Conservation (phyloP, 2,113 vertebrate species). For the Athene noctua region DNA sequence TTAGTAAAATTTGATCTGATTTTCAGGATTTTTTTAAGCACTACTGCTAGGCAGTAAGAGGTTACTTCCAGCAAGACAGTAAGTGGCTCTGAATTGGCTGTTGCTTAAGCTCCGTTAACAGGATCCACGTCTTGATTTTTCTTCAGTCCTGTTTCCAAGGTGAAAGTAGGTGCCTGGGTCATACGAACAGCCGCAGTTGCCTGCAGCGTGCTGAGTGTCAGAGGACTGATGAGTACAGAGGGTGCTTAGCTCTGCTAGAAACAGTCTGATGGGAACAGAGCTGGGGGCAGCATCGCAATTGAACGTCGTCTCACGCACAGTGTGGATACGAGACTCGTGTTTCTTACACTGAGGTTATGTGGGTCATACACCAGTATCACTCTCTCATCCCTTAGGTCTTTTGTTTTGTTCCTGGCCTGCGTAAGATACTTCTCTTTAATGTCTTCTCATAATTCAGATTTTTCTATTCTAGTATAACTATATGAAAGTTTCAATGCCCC, state of each 20-base stretch:
- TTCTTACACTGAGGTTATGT: not conserved
- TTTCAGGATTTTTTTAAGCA: not conserved
- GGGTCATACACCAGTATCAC: not conserved
- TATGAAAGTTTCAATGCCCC: not conserved
- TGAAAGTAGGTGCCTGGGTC: not conserved
- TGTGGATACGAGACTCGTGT: not conserved
- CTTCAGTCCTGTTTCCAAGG: not conserved
- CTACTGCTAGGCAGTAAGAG: not conserved
- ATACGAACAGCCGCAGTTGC: rapidly evolving
- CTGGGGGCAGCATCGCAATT: rapidly evolving
- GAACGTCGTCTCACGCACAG: rapidly evolving
- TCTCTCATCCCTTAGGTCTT: not conserved
- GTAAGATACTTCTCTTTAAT: not conserved
- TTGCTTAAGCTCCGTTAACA: not conserved
- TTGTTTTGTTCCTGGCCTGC: too few relatives aligned
- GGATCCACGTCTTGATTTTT: not conserved
- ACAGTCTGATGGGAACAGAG: not conserved
- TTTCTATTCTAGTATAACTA: not conserved
- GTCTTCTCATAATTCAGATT: not conserved
- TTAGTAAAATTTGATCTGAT: not conserved
- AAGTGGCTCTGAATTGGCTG: not conserved
- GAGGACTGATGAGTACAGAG: not conserved
- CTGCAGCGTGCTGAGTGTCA: not conserved
- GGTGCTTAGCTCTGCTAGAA: not conserved
- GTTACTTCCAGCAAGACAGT: not conserved